phyloP scores from a whole-genome alignment of 2,113 vertebrate genomes.

The Rhynchomys soricoides region DNA sequence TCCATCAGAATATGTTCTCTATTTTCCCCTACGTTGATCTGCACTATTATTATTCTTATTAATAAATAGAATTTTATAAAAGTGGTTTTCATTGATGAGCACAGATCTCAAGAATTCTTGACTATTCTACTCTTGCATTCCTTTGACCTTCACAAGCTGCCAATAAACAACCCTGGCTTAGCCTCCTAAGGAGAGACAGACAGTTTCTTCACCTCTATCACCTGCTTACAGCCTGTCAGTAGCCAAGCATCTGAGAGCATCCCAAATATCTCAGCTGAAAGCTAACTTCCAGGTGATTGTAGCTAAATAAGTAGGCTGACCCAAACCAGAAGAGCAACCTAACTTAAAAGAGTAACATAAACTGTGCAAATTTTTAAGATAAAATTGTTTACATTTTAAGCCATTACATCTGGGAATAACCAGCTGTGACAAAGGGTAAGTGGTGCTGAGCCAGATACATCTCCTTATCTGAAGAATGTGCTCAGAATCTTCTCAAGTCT shows the following conservation, averaged over 20 bases:
- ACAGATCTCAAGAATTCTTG: background rate
- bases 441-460: background rate
- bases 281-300: background rate
- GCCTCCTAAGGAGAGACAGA: background rate
- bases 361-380: background rate
- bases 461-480: background rate
- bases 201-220: background rate
- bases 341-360: background rate
- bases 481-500: background rate
- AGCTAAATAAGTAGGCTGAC: background rate
- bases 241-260: background rate
- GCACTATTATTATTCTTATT: background rate
- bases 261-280: background rate
- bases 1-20: background rate
- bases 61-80: background rate
- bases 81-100: background rate
- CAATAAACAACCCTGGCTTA: background rate
- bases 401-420: background rate
- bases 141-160: background rate
- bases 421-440: background rate
- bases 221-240: background rate
- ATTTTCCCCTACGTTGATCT: background rate
- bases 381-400: background rate
- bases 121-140: background rate
- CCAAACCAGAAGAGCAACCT: background rate